Conservation (phyloP, 2,888 invertebrate genomes). For the Geophilus truncorum region DNA sequence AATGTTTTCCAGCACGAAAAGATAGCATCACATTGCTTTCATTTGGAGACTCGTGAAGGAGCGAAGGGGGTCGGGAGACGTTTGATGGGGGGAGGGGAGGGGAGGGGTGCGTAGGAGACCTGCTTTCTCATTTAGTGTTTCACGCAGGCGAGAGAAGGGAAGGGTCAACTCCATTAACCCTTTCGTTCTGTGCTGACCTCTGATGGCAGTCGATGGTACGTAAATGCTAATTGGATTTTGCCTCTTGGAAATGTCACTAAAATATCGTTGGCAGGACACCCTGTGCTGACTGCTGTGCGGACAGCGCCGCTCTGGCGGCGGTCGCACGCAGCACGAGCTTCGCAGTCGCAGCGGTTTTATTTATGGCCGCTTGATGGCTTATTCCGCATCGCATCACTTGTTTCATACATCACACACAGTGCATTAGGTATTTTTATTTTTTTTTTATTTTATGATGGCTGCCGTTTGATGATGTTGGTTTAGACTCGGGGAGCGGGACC, state of each 20-base stretch:
- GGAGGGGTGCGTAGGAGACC: not conserved
- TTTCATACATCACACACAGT: not conserved
- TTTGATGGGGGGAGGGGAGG: not conserved
- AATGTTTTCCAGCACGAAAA: not conserved
- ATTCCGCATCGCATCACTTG: not conserved
- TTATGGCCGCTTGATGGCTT: conserved; percentile 12
- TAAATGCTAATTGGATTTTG: conserved; percentile 27
- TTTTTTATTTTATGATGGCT: not conserved
- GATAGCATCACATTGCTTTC: conserved; percentile 21
- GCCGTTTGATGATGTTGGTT: not conserved
- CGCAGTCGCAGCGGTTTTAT: not conserved
- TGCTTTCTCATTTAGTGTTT: conserved; percentile 18
- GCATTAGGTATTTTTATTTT: too few species aligned
- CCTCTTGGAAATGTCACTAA: conserved; percentile 25
- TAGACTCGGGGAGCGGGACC: not conserved
- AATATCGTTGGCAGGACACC: not conserved
- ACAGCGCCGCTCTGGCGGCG: conserved; percentile 12
- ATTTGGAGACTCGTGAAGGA: not conserved
- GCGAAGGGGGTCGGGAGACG: too few species aligned
- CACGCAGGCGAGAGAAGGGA: conserved; percentile 27
- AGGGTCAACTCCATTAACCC: conserved; percentile 27
- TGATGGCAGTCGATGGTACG: conserved; percentile 25
- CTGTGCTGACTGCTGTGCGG: too few species aligned
- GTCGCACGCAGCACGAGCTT: not conserved
- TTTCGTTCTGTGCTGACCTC: conserved; percentile 25